Evolutionary conservation across 2,888 invertebrate genomes (phyloP).

Genomic region (Drosophila nr. fundita): DNA sequence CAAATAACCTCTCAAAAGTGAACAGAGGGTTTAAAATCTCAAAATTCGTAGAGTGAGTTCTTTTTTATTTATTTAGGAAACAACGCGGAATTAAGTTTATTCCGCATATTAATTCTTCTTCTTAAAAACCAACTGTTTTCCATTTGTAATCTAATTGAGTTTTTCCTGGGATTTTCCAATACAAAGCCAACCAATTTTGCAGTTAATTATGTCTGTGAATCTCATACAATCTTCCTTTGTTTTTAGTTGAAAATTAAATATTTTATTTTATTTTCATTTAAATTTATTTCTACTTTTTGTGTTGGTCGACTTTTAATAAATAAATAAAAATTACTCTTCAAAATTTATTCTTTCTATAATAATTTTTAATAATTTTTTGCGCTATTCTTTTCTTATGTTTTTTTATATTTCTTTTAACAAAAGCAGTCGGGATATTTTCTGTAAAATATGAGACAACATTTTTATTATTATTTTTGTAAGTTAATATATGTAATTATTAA

Average conservation of each 20-base stretch:
- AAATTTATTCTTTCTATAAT: too few relatives aligned
- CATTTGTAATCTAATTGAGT: neutral
- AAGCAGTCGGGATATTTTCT: neutral
- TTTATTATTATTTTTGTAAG: neutral
- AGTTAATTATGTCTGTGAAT: neutral
- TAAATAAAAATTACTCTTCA: neutral
- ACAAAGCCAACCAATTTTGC: neutral
- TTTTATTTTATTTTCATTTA: neutral
- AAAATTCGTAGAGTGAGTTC: rapidly evolving
- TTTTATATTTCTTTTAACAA: neutral
- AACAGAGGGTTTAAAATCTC: rapidly evolving
- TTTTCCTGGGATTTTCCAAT: neutral
- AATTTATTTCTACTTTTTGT: neutral
- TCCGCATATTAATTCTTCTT: too few relatives aligned
- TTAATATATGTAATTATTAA: too few relatives aligned
- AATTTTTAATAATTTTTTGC: too few relatives aligned
- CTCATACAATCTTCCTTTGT: neutral
- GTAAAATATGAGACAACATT: neutral
- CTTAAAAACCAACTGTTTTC: neutral
- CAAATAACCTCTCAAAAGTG: neutral
- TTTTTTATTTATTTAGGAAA: neutral
- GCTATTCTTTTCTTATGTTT: neutral
- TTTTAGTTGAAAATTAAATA: neutral
- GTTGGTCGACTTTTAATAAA: neutral
- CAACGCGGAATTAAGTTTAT: too few relatives aligned